Conservation (phyloP, 2,888 invertebrate genomes). For the Drosophila nr. medialis region DNA sequence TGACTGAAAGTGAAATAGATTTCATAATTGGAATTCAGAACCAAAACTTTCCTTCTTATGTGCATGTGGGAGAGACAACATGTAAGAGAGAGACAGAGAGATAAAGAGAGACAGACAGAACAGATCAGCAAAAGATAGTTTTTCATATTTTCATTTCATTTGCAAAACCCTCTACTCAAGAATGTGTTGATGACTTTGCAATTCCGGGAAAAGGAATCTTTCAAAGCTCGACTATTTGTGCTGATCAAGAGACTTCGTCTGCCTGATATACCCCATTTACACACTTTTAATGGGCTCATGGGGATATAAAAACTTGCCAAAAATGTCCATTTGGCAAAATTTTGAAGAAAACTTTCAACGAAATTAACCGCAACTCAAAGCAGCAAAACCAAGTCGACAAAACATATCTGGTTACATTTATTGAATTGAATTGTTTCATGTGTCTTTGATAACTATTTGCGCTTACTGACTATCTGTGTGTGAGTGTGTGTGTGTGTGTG, state of each 20-base stretch:
- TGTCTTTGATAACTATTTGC: constrained; percentile 70
- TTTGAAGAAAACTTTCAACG: constrained; percentile 52
- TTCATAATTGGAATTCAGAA: background rate
- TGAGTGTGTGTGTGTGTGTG: background rate
- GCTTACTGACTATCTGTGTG: background rate
- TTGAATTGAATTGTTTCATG: constrained; percentile 71
- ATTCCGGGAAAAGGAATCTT: background rate
- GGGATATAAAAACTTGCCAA: constrained; percentile 33
- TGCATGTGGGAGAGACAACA: background rate
- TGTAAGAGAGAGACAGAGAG: background rate
- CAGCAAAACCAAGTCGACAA: constrained; percentile 50
- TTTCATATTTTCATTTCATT: too few relatives aligned
- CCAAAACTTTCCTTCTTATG: background rate
- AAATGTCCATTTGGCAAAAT: constrained; percentile 46
- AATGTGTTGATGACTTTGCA: too few relatives aligned
- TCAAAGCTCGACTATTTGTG: background rate
- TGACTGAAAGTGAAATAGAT: background rate
- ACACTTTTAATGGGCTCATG: background rate
- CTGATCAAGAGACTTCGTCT: background rate
- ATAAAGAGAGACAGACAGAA: background rate
- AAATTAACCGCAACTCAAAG: constrained; percentile 68
- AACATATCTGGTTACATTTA: constrained; percentile 67
- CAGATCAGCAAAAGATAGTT: background rate
- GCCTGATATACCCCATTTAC: background rate
- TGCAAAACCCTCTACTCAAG: too few relatives aligned